Evolutionary conservation across 2,113 vertebrate species (phyloP).

Genomic region (Pseudopodoces humilis): DNA sequence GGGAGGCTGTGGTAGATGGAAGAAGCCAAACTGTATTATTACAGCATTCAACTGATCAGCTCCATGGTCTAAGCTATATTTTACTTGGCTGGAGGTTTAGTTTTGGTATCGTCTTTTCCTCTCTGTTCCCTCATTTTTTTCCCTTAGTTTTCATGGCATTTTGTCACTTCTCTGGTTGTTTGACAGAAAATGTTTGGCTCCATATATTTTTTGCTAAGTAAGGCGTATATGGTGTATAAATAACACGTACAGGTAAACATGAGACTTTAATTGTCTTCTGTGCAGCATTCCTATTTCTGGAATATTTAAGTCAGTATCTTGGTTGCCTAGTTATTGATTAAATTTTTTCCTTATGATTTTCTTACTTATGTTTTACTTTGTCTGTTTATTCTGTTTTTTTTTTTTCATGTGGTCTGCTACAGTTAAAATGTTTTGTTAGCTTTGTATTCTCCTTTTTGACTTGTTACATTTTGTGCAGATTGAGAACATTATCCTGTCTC

Average conservation of each 20-base stretch:
- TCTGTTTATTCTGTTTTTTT: not conserved
- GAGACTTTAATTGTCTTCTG: not conserved
- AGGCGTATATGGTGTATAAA: not conserved
- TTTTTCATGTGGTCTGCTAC: not conserved
- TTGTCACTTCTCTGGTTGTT: not conserved
- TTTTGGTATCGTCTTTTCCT: not conserved
- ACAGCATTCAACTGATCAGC: not conserved
- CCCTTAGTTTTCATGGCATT: not conserved
- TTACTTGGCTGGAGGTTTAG: not conserved
- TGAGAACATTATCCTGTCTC: not conserved
- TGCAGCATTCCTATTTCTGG: not conserved
- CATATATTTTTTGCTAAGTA: not conserved
- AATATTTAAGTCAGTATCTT: not conserved
- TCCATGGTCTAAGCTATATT: not conserved
- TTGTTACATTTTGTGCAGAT: not conserved
- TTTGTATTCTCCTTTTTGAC: not conserved
- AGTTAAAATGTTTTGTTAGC: not conserved
- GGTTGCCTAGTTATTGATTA: not conserved
- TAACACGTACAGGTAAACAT: fast-evolving
- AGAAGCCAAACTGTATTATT: not conserved
- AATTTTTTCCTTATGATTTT: not conserved
- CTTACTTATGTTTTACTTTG: not conserved
- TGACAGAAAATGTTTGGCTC: not conserved
- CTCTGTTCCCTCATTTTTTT: not conserved
- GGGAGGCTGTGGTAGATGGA: not conserved